Base-by-base conservation (phyloP, 2,888 invertebrate species). In the Chrysomela aeneicollis region DNA sequence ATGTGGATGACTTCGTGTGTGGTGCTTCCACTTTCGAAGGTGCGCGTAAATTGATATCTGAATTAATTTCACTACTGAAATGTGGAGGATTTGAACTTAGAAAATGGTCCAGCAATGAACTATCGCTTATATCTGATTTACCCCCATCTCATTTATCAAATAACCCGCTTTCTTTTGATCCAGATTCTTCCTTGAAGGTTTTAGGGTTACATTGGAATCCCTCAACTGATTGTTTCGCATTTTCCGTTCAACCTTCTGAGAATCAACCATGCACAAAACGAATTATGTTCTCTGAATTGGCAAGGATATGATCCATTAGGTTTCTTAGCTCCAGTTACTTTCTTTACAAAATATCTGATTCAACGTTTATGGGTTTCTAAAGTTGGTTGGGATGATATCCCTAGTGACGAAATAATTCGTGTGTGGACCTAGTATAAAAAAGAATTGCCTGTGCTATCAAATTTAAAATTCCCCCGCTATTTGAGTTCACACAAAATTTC, bases 31-130 rank as follows among this genome's bases (percentile, higher is more conserved):
- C 59, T 10, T 21, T 35, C 4, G 32, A 53, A 2, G n/a, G 53
- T 10, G 63, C 59, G 1, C n/a, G n/a, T 1, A 4, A 5, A 10
- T 15, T 57, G 5, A 18, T 17, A 12, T 10, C 22, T 10, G 51
- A 62, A 51, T n/a, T 62, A 1, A 55, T 55, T 22, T 2, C 49
- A 0, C 10, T 57, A 10, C 1, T 62, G 12, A 12, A 5, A 5
- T 0, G 1, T 21, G 58, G 57, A 1, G 37, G 18, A 5, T 62
- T 62, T 35, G 26, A 62, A 26, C 30, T 62, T 6, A 2, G 62
- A 10, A 57, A 62, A 37, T 63, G 63, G 63, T 53, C 37, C 18
- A 54, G 54, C 12, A 59, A 59, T 37, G 49, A 59, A n/a, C 21
- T n/a, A 9, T 15, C 18, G 10, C 15, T 63, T 0, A 18, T 58